phyloP scores from a whole-genome alignment of 1,140 invertebrate genomes.

The Phymorhynchus buccinoides region DNA sequence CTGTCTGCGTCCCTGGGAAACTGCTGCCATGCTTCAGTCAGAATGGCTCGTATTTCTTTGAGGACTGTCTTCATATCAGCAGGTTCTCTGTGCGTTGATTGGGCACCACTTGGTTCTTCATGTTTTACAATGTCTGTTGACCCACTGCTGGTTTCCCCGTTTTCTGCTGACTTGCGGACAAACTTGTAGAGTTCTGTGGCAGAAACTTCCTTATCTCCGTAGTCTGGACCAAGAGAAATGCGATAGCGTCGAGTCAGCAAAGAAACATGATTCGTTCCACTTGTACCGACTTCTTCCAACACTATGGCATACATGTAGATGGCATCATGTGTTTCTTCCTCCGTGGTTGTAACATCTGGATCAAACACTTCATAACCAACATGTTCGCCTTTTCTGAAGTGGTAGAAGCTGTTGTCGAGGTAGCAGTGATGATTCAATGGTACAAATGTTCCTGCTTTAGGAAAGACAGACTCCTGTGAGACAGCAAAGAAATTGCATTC shows the following conservation, averaged over 20 bases:
- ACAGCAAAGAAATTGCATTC: not conserved
- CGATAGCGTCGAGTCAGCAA: conserved; percentile 45
- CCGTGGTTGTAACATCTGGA: conserved; percentile 29
- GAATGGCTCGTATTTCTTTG: conserved; percentile 47
- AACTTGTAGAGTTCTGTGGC: conserved; percentile 50
- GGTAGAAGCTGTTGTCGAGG: conserved; percentile 50
- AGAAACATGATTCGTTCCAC: not conserved
- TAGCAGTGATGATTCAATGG: conserved; percentile 51
- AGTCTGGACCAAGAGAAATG: conserved; percentile 55
- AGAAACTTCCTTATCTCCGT: conserved; percentile 38
- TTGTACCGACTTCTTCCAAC: conserved; percentile 40
- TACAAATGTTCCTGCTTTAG: conserved; percentile 49
- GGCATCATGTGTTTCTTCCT: conserved; percentile 29
- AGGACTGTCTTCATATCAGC: conserved; percentile 37
- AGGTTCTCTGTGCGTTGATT: not conserved
- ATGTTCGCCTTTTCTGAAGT: conserved; percentile 54
- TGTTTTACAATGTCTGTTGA: not conserved
- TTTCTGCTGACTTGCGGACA: not conserved
- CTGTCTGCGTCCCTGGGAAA: conserved; percentile 51
- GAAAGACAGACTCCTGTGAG: conserved; percentile 38
- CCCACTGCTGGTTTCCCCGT: not conserved
- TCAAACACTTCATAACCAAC: conserved; percentile 59
- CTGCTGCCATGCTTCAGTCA: conserved; percentile 53
- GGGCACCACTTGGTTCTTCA: not conserved
- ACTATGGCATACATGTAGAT: conserved; percentile 54